Percentiles rank a stretch among this genome's conserved stretches.
Evolutionary conservation across 2,797 vertebrate genomes (phyloP).

Genomic region (Betta splendens): DNA sequence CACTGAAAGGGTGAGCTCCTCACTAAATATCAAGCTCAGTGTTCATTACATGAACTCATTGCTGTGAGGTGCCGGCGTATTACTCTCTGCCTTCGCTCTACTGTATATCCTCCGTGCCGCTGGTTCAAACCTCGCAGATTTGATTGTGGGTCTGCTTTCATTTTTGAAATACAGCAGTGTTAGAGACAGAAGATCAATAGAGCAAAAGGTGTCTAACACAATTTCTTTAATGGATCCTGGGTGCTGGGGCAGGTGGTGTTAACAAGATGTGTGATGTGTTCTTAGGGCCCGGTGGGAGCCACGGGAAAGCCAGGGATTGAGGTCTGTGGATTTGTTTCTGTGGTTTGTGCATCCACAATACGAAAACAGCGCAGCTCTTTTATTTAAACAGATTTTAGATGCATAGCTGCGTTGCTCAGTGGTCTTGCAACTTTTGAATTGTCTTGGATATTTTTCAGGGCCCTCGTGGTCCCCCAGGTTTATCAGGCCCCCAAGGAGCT

Average conservation of each 20-base stretch:
- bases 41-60: slow-evolving; percentile 37
- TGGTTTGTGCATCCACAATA: slow-evolving; percentile 48
- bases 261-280: slow-evolving; percentile 77
- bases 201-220: slow-evolving; percentile 72
- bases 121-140: slow-evolving; percentile 48
- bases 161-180: slow-evolving; percentile 65
- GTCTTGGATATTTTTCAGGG: slow-evolving; percentile 79
- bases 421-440: slow-evolving; percentile 1
- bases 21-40: slow-evolving; percentile 38
- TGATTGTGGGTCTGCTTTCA: slow-evolving; percentile 62
- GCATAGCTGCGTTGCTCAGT: neutral
- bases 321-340: slow-evolving; percentile 81
- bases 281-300: slow-evolving; percentile 88
- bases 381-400: slow-evolving; percentile 22
- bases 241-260: slow-evolving; percentile 69
- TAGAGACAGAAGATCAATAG: slow-evolving; percentile 75
- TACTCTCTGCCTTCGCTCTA: slow-evolving; percentile 30
- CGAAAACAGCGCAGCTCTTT: slow-evolving; percentile 25
- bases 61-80: slow-evolving; percentile 3
- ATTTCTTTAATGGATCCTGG: slow-evolving; percentile 71
- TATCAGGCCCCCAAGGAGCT: slow-evolving; percentile 85
- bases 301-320: slow-evolving; percentile 88
- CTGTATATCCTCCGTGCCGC: slow-evolving; percentile 12
- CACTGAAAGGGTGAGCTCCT: slow-evolving; percentile 20
- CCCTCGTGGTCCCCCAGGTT: slow-evolving; percentile 86